A percentile compares a stretch with the other conserved stretches of the same genome.
Conservation (phyloP, 2,797 vertebrate genomes). For the Ctenopoma multispine region DNA sequence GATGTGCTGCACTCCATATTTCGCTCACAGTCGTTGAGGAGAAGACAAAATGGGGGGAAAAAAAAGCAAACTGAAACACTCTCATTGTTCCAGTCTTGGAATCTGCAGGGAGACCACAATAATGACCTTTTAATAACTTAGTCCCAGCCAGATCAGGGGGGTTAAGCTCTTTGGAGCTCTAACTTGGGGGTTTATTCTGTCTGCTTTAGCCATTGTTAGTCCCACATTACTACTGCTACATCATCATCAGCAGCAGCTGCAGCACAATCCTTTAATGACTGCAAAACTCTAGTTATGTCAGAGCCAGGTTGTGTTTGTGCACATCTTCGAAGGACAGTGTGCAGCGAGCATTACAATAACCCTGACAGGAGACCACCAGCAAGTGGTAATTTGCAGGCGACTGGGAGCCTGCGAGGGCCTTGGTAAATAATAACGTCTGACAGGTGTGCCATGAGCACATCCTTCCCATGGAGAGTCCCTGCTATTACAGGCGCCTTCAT, state of each 20-base stretch:
- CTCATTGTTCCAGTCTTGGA: constrained; percentile 71
- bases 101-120: constrained; percentile 67
- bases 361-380: constrained; percentile 67
- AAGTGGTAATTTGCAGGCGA: constrained; percentile 70
- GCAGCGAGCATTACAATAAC: constrained; percentile 46
- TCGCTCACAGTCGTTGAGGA: constrained; percentile 59
- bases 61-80: constrained; percentile 62
- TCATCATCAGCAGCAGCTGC: constrained; percentile 11
- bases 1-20: constrained; percentile 20
- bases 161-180: constrained; percentile 73
- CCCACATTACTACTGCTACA: constrained; percentile 34
- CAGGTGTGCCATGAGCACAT: constrained; percentile 72
- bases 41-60: constrained; percentile 36
- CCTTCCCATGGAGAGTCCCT: constrained; percentile 57
- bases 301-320: constrained; percentile 52
- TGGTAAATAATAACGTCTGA: constrained; percentile 77
- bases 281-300: constrained; percentile 37
- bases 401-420: constrained; percentile 57
- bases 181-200: constrained; percentile 69
- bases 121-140: constrained; percentile 82
- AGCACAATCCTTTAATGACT: constrained; percentile 61
- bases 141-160: constrained; percentile 60
- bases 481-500: constrained; percentile 61
- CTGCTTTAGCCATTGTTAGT: constrained; percentile 67
- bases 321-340: constrained; percentile 46